Evolutionary conservation across 92 coral and sea anemone species (phyloP), one percentile per base, ranked within the genome.

Genomic region (Palythoa caribaeorum): DNA sequence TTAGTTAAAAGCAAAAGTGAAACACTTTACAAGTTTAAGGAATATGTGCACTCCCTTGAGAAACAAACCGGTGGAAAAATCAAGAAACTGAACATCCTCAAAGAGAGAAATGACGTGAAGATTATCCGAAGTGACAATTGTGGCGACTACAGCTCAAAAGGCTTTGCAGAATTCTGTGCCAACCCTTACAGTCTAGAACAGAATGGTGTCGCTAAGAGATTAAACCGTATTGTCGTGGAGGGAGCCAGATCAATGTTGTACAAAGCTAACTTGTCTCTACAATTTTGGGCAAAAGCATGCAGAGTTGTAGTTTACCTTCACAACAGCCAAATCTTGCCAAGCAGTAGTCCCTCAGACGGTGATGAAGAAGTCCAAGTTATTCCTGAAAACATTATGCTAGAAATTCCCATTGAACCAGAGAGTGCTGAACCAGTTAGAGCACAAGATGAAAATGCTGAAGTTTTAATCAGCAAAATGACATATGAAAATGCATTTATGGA

Each of bases 211-310:
- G 81, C 92, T 9, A 89, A 88, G 71, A 68, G 85, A 59, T 80
- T 88, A 90, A 93, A 90, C 78, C 94, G 83, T 86, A 90, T 36
- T 16, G 52, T 88, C 1, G 83, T 93, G 83, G 94, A 92, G 89
- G 84, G 92, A 87, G 93, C 94, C 50, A 92, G 92, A 86, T 89
- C 92, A n/a, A 89, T 92, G 92, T 74, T 89, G 40, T 88, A 87
- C 74, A 87, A 94, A 55, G 93, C 92, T 21, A 79, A 78, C 19
- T 54, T 93, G 38, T 92, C 94, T 3, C 88, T 87, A 60, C 65
- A 70, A 59, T 91, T 85, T 65, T 91, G 94, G 96, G 94, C 94
- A 51, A 94, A 89, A 91, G 90, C 94, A 2, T 91, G 92, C 76
- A 91, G 80, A 47, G 77, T 87, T 76, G 96, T 94, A 79, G 88